A percentile compares a stretch with the other conserved stretches of the same genome.
Evolutionary conservation across 2,113 vertebrate genomes (phyloP).

Genomic region (Perca flavescens): DNA sequence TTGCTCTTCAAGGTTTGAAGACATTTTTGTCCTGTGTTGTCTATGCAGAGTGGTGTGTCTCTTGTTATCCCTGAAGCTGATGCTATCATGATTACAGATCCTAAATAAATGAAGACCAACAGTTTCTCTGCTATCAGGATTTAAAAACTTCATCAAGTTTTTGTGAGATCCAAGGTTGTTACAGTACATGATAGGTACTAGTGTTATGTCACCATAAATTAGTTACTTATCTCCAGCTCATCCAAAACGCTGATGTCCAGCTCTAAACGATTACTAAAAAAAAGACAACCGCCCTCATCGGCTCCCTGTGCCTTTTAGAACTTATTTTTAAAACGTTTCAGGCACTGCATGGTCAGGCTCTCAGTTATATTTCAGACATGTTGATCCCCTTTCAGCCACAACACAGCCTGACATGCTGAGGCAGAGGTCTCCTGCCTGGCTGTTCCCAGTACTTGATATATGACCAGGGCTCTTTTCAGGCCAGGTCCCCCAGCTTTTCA

Average conservation of each 20-base stretch:
- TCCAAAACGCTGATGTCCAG: neutral
- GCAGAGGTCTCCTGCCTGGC: neutral
- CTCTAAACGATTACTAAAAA: neutral
- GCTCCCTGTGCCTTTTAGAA: neutral
- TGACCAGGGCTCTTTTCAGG: neutral
- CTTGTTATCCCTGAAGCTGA: slow-evolving; percentile 44
- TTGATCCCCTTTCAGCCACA: neutral
- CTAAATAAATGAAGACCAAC: slow-evolving; percentile 34
- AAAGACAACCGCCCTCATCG: neutral
- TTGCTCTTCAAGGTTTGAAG: neutral
- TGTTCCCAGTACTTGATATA: neutral
- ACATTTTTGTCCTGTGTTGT: neutral
- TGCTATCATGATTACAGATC: slow-evolving; percentile 41
- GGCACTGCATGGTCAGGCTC: neutral
- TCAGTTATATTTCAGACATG: neutral
- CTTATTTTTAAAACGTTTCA: neutral
- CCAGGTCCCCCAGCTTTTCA: neutral
- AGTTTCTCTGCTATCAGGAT: slow-evolving; percentile 17
- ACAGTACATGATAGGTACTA: neutral
- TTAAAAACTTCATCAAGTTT: slow-evolving; percentile 8
- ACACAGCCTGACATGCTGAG: neutral
- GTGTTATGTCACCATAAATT: neutral
- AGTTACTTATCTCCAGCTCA: neutral
- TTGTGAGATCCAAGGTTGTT: slow-evolving; percentile 2
- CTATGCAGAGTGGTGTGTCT: slow-evolving; percentile 9